phyloP scores from a whole-genome alignment of 1,140 invertebrate genomes.

The Pseudomyrmex flavicornis region DNA sequence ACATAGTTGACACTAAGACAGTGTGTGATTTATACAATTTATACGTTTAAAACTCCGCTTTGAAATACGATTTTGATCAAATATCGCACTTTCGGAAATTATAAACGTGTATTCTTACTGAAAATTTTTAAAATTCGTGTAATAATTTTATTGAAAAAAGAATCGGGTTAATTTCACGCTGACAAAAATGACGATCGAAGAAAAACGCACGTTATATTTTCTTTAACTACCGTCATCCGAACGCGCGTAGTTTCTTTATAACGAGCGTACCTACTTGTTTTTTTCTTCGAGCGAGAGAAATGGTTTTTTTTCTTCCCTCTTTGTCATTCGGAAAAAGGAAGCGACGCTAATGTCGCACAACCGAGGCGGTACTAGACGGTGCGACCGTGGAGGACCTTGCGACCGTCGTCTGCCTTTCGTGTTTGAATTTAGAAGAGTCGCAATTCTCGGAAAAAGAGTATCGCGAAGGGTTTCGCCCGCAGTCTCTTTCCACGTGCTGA shows the following conservation, averaged over 20 bases:
- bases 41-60: too few species aligned
- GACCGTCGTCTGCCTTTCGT: constrained; percentile 65
- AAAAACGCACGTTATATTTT: neutral
- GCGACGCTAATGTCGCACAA: constrained; percentile 64
- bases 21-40: too few species aligned
- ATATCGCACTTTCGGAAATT: too few species aligned
- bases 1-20: too few species aligned
- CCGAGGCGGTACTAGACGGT: constrained; percentile 55
- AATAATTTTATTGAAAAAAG: too few species aligned
- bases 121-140: too few species aligned
- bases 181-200: too few species aligned
- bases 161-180: too few species aligned
- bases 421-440: constrained; percentile 67
- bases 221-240: neutral
- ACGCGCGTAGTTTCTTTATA: constrained; percentile 23
- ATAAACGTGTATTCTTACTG: too few species aligned
- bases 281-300: constrained; percentile 31
- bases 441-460: constrained; percentile 57
- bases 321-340: constrained; percentile 55
- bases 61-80: too few species aligned
- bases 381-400: constrained; percentile 58
- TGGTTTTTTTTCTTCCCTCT: neutral
- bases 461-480: neutral
- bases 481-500: constrained; percentile 8
- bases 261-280: constrained; percentile 9